A percentile compares a stretch with the other conserved stretches of the same genome.
phyloP scores from a whole-genome alignment of 2,888 invertebrate species.

The Troglohyphantes excavatus region DNA sequence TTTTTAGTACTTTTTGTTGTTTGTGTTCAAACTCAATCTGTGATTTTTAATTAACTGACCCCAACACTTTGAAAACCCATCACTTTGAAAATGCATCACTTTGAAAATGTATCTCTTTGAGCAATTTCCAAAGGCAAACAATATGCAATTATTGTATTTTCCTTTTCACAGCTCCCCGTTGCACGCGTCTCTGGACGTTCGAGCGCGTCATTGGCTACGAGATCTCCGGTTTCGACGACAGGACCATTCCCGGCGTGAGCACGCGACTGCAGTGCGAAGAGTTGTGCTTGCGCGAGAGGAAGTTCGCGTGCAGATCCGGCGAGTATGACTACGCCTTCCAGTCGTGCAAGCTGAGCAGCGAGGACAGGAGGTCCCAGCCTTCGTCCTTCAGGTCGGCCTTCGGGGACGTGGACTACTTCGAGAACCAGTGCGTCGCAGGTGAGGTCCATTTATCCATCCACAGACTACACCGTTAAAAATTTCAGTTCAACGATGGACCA shows the following conservation, averaged over 20 bases:
- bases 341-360: conserved; percentile 87
- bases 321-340: conserved; percentile 84
- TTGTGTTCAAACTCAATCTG: no score
- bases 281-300: conserved; percentile 85
- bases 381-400: conserved; percentile 85
- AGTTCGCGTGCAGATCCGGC: conserved; percentile 84
- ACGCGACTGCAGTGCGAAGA: conserved; percentile 88
- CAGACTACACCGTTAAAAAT: no score
- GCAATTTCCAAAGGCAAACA: no score
- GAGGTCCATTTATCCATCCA: background rate
- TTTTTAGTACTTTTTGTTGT: no score
- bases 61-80: no score
- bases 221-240: conserved; percentile 87
- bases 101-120: no score
- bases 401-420: conserved; percentile 90
- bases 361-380: conserved; percentile 87
- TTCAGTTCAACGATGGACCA: no score
- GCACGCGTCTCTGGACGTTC: conserved; percentile 88
- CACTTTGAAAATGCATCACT: no score
- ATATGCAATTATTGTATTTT: no score
- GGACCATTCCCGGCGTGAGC: conserved; percentile 86
- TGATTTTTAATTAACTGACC: no score
- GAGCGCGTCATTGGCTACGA: conserved; percentile 90
- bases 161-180: conserved; percentile 76
- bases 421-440: conserved; percentile 88